phyloP scores from a whole-genome alignment of 2,113 vertebrate species.

The Panthera leo region DNA sequence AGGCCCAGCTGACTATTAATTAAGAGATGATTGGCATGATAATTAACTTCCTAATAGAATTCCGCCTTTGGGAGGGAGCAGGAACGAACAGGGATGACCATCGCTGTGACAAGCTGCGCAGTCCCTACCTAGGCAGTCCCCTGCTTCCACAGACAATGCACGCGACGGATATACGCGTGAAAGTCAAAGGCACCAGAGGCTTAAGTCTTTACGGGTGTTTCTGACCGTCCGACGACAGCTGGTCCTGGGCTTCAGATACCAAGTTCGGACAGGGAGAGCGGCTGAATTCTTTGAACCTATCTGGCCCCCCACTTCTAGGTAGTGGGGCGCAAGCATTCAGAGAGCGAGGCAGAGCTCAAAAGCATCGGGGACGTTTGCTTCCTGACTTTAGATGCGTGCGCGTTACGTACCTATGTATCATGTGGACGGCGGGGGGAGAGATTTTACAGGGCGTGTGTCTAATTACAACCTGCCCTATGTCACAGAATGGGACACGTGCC shows the following conservation, averaged over 20 bases:
- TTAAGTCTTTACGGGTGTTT: fast-evolving
- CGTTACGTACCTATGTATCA: fast-evolving
- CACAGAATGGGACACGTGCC: fast-evolving
- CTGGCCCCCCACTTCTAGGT: background rate
- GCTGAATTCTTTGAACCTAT: fast-evolving
- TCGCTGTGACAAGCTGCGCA: fast-evolving
- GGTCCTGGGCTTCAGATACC: background rate
- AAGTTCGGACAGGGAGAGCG: background rate
- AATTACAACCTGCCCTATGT: background rate
- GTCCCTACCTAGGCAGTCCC: background rate
- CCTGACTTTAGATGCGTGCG: fast-evolving
- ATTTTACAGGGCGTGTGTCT: background rate
- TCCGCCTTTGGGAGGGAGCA: background rate
- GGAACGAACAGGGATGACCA: background rate
- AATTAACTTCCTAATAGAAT: conserved; percentile 21
- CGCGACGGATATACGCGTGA: fast-evolving
- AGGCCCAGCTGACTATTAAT: background rate
- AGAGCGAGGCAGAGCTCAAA: fast-evolving
- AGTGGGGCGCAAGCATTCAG: background rate
- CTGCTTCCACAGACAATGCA: fast-evolving
- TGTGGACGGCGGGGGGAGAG: fast-evolving
- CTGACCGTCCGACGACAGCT: fast-evolving
- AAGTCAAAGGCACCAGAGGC: background rate
- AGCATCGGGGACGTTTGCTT: background rate
- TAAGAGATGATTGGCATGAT: background rate